Evolutionary conservation across 2,888 invertebrate species (phyloP), one percentile per base, ranked within the genome.

Genomic region (Leptopilina syphax): DNA sequence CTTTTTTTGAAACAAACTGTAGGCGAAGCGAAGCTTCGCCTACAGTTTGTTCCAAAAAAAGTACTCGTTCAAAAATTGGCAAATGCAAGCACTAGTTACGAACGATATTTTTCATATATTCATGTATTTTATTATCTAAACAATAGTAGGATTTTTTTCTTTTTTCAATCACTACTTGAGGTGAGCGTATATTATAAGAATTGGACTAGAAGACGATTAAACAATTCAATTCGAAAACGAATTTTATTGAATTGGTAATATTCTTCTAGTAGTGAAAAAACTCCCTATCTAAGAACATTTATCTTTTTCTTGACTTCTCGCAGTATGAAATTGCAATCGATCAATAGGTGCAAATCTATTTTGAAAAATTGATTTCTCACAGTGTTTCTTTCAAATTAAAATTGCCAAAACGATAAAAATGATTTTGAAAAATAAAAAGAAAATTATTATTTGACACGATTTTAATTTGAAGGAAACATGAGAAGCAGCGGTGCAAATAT

Each of bases 261-360:
- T 5, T 57, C 34, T 57, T n/a, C 18, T 34, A 73, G n/a, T 6
- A 73, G 34, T 73, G 57, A 57, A 73, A 63, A 73, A 73, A 57
- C 73, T 57, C 54, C 57, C 57, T 73, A 60, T 60, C 41, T 60
- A 73, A 50, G 57, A 73, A 73, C 41, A 73, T 60, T 57, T 10
- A 70, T 70, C 54, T 44, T 44, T 44, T 44, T 44, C 8, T 70
- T 70, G 54, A 70, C 70, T 50, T 70, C 27, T 70, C 50, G 7
- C 50, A 34, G 54, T 54, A 70, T 2, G 50, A 70, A 70, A 70
- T 70, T 54, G 70, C 70, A 70, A 70, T 54, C 27, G 54, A 70
- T 54, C 24, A 70, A 50, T 50, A 70, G 34, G 68, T 70, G 50
- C 27, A 70, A 54, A 54, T 54, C 12, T 47, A 12, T 50, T 8